Evolutionary conservation across 2,888 invertebrate genomes (phyloP).

Genomic region (Caenorhabditis sp.): DNA sequence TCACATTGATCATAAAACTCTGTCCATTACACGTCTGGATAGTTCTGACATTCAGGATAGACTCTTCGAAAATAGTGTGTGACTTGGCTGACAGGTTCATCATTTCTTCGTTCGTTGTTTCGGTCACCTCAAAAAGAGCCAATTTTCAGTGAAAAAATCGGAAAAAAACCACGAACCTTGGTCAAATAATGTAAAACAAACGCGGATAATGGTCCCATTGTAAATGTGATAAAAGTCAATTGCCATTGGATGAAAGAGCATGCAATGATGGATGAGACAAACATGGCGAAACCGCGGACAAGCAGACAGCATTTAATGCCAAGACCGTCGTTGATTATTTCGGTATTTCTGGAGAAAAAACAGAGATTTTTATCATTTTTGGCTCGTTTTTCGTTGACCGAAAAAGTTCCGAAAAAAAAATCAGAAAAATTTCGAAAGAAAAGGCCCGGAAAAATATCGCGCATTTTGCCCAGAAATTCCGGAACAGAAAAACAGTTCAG

Average conservation of each 20-base stretch:
- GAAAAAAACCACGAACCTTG: too few relatives aligned
- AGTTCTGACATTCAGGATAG: slow-evolving; percentile 51
- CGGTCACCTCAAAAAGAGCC: slow-evolving; percentile 16
- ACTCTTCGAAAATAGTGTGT: slow-evolving; percentile 46
- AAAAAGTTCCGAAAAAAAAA: too few relatives aligned
- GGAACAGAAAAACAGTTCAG: too few relatives aligned
- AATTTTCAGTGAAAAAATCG: neutral
- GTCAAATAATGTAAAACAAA: slow-evolving; percentile 49
- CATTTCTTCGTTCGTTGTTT: slow-evolving; percentile 24
- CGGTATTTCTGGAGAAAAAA: slow-evolving; percentile 37
- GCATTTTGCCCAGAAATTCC: too few relatives aligned
- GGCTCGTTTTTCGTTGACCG: too few relatives aligned
- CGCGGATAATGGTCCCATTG: slow-evolving; percentile 50
- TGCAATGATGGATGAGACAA: slow-evolving; percentile 44
- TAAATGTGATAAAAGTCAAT: slow-evolving; percentile 43
- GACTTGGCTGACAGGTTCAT: slow-evolving; percentile 34
- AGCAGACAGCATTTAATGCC: slow-evolving; percentile 50
- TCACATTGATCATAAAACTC: slow-evolving; percentile 44
- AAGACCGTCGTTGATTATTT: slow-evolving; percentile 42
- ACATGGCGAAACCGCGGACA: slow-evolving; percentile 51
- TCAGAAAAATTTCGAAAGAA: too few relatives aligned
- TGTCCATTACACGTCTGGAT: slow-evolving; percentile 56
- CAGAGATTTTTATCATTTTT: neutral
- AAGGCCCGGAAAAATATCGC: too few relatives aligned
- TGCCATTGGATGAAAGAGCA: slow-evolving; percentile 50